These are phyloP conservation scores for Philotrypesis tridentata DNA, from an alignment of 1,140 invertebrate genomes.

Conservation along the genomic window DNA sequence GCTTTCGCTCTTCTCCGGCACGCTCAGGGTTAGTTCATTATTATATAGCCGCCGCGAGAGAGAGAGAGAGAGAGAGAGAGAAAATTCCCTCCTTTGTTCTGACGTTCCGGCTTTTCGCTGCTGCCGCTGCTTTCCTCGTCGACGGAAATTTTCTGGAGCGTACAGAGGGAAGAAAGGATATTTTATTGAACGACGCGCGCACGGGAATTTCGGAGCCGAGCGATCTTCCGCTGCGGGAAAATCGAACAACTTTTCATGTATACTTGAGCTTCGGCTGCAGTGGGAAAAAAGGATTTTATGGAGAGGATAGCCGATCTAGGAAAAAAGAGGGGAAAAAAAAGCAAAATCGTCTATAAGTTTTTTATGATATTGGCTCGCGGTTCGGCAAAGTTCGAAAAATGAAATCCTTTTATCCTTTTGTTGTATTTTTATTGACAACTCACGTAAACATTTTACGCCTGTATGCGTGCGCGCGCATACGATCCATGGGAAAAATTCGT, in stretches of 20 bases:
- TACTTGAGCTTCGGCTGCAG: not conserved
- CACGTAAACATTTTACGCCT: not conserved
- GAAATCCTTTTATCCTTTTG: not conserved
- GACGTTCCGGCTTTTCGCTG: not conserved
- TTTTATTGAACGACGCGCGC: conserved; percentile 11
- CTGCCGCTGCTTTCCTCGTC: not conserved
- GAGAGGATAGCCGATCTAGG: not conserved
- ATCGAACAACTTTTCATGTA: not conserved
- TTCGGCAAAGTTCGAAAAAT: not conserved
- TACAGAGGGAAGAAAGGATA: not conserved
- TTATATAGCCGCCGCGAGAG: not conserved
- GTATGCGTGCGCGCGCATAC: too few relatives aligned
- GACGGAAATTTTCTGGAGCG: not conserved
- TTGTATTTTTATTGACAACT: not conserved
- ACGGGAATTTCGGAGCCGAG: not conserved
- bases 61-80: too few relatives aligned
- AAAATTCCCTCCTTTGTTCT: not conserved
- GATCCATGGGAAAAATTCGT: too few relatives aligned
- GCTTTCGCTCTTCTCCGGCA: not conserved
- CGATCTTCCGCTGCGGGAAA: not conserved
- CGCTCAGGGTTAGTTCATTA: conserved; percentile 1
- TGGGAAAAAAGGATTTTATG: not conserved
- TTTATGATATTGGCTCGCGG: not conserved
- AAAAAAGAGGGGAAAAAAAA: too few relatives aligned
- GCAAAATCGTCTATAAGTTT: not conserved